Percentiles rank a stretch among this genome's conserved stretches.
These are phyloP conservation scores for Zele albiditarsus DNA, from an alignment of 2,888 invertebrate species.

Conservation along the genomic window DNA sequence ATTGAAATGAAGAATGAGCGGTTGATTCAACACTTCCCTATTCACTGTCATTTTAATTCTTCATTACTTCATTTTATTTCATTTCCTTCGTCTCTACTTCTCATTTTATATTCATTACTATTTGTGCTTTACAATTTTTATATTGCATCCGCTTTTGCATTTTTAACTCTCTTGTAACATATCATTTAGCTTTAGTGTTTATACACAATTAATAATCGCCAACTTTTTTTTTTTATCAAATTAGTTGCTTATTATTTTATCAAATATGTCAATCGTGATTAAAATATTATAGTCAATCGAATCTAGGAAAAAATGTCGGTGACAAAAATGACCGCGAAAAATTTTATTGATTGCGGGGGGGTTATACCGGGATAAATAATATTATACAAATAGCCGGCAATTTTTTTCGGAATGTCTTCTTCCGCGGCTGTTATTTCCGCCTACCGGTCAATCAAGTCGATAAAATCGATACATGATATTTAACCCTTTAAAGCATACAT, in stretches of 20 bases:
- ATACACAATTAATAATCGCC: background rate
- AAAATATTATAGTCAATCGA: background rate
- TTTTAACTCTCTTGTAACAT: background rate
- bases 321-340: too few relatives aligned
- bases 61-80: background rate
- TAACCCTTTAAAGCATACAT: too few relatives aligned
- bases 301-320: background rate
- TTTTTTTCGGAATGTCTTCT: too few relatives aligned
- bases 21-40: background rate
- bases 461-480: too few relatives aligned
- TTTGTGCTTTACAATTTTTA: background rate
- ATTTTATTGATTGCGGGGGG: too few relatives aligned
- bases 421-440: too few relatives aligned
- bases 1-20: constrained; percentile 57
- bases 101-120: background rate
- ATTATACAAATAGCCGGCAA: too few relatives aligned
- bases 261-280: background rate
- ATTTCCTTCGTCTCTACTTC: too few relatives aligned
- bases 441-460: too few relatives aligned
- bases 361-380: too few relatives aligned
- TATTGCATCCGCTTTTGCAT: background rate
- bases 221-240: background rate
- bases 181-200: background rate
- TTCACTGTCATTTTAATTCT: background rate
- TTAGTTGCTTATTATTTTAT: background rate